Evolutionary conservation across 2,888 invertebrate species (phyloP), one percentile per base, ranked within the genome.

Genomic region (Poecilus cupreus): DNA sequence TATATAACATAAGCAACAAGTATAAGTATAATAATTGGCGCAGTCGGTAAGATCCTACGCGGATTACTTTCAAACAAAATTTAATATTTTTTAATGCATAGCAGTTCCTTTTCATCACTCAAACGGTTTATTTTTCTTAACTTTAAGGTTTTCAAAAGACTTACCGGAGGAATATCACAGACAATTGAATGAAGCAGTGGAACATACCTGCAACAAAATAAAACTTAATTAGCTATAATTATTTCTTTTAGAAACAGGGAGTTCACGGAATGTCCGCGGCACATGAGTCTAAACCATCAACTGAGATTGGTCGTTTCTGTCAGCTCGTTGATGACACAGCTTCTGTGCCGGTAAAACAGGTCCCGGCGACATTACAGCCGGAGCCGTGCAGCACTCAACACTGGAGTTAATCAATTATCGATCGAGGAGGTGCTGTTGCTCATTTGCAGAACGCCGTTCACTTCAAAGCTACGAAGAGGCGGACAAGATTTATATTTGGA

Each of bases 321-420:
- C 60, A 26, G 60, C 24, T 20, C 60, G 43, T 39, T 70, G 70
- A 70, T 70, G 70, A 70, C 70, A 70, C 70, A 37, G 43, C 60
- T 60, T 60, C 39, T 39, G 6, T 70, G 70, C 11, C 70, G 70
- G 70, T 43, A 70, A 70, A 39, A 70, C 70, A 70, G 39, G 20
- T 20, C 32, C 32, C 20, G 70, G 20, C 39, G 70, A 39, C 70
- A 70, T 70, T 70, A 70, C 70, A 39, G 70, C 18, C 54, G 0
- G 22, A 3, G 54, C 70, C 37, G 10, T 10, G 16, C 16, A 18
- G 43, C 70, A 18, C 70, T 70, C 64, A 26, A 39, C 70, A 18
- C 70, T 13, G 39, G 39, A 70, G 39, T 70, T 70, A 70, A 70
- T 70, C 70, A 70, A 70, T 70, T 70, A 70, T 70, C 70, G 70